Percentiles rank a stretch among this genome's conserved stretches.
Conservation (phyloP, 2,797 vertebrate species). For the Numenius phaeopus region DNA sequence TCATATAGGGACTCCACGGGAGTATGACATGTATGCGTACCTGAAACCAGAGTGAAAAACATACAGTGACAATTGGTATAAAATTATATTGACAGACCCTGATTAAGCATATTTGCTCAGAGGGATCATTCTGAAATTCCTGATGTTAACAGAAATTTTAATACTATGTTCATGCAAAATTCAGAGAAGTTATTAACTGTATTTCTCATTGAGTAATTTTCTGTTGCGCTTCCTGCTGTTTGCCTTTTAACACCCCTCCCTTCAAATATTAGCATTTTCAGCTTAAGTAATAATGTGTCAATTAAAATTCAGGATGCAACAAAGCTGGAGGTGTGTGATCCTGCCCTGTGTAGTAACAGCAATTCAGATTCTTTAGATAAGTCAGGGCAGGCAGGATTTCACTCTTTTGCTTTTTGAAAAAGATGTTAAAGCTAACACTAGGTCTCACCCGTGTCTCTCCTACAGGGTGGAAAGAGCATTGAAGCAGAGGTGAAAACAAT, state of each 20-base stretch:
- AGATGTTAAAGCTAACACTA: not conserved
- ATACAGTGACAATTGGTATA: not conserved
- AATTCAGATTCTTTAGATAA: not conserved
- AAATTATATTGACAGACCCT: not conserved
- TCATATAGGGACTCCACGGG: not conserved
- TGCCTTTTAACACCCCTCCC: not conserved
- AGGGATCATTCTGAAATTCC: not conserved
- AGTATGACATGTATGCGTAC: not conserved
- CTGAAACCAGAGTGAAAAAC: not conserved
- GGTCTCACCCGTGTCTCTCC: not conserved
- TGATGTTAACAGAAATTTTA: not conserved
- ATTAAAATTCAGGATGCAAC: not conserved
- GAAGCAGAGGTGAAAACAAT: not conserved
- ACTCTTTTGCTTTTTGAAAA: not conserved
- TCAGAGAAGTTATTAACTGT: not conserved
- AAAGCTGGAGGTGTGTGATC: not conserved
- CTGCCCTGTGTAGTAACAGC: not conserved
- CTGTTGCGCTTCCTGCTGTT: not conserved
- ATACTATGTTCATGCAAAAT: not conserved
- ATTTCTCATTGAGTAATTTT: not conserved
- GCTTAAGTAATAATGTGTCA: not conserved
- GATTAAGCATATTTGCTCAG: not conserved
- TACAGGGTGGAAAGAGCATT: not conserved
- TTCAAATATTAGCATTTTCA: not conserved
- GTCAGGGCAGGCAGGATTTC: not conserved